phyloP scores from a whole-genome alignment of 1,140 invertebrate species.

The Aphaenogaster floridana region DNA sequence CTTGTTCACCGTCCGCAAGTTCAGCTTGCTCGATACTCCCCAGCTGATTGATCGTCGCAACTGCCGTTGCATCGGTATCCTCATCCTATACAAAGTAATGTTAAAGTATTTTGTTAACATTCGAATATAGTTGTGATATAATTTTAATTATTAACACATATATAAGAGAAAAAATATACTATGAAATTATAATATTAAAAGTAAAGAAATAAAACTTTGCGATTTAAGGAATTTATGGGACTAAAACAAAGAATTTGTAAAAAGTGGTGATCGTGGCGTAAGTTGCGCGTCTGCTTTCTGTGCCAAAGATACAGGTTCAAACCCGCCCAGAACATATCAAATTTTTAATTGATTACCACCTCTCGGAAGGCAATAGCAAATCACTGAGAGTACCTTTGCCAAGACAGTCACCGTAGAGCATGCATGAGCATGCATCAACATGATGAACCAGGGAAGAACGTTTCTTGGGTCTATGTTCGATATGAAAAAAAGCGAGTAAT shows the following conservation, averaged over 20 bases:
- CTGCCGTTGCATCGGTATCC: slow-evolving; percentile 78
- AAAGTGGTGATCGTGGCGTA: neutral
- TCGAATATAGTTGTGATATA: neutral
- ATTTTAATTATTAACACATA: slow-evolving; percentile 5
- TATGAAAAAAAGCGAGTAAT: no score
- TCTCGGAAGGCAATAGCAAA: no score
- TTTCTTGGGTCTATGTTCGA: no score
- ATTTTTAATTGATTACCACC: no score
- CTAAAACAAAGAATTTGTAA: neutral
- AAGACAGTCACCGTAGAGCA: no score
- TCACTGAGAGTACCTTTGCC: no score
- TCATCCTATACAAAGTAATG: slow-evolving; percentile 77
- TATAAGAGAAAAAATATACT: neutral
- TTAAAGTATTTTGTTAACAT: slow-evolving; percentile 45
- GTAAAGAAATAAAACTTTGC: neutral
- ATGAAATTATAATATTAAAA: neutral
- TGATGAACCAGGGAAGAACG: no score
- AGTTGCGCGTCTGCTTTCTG: no score
- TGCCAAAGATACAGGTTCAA: no score
- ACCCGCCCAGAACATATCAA: no score
- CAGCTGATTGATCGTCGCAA: slow-evolving; percentile 82
- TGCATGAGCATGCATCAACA: no score
- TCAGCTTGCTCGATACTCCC: slow-evolving; percentile 74
- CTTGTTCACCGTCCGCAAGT: slow-evolving; percentile 80
- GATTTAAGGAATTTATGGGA: neutral